These are phyloP conservation scores for Ictalurus furcatus DNA, from an alignment of 2,113 vertebrate species.

Conservation along the genomic window DNA sequence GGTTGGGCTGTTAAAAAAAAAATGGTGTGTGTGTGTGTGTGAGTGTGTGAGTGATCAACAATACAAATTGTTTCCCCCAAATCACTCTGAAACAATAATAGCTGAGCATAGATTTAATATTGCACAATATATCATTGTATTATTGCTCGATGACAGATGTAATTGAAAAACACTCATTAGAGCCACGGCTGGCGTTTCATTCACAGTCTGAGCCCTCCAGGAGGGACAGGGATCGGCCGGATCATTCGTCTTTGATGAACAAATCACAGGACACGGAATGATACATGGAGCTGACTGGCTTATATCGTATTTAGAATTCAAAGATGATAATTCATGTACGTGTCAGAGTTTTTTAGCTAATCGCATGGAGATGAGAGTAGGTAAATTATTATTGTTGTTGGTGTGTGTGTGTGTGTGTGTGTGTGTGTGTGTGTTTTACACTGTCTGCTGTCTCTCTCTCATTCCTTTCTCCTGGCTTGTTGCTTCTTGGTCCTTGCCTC, in stretches of 20 bases:
- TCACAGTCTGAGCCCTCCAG: constrained; percentile 83
- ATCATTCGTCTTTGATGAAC: constrained; percentile 68
- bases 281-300: constrained; percentile 43
- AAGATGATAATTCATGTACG: not conserved
- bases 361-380: not conserved
- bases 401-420: no score
- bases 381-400: not conserved
- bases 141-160: constrained; percentile 96
- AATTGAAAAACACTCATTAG: constrained; percentile 99
- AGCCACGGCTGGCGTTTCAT: constrained; percentile 86
- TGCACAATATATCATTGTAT: constrained; percentile 98
- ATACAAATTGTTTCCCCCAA: constrained; percentile 36
- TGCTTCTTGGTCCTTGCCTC: not conserved
- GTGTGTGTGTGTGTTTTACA: not conserved
- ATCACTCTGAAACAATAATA: constrained; percentile 75
- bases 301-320: not conserved
- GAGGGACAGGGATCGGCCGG: constrained; percentile 72
- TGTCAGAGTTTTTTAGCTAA: not conserved
- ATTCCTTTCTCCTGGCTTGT: not conserved
- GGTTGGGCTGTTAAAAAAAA: not conserved
- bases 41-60: not conserved
- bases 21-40: not conserved
- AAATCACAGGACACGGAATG: constrained; percentile 76
- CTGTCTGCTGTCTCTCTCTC: not conserved
- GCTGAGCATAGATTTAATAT: constrained; percentile 99